A percentile compares a stretch with the other conserved stretches of the same genome.
Conservation (phyloP, 2,888 invertebrate genomes). For the Pristionchus fissidentatus region DNA sequence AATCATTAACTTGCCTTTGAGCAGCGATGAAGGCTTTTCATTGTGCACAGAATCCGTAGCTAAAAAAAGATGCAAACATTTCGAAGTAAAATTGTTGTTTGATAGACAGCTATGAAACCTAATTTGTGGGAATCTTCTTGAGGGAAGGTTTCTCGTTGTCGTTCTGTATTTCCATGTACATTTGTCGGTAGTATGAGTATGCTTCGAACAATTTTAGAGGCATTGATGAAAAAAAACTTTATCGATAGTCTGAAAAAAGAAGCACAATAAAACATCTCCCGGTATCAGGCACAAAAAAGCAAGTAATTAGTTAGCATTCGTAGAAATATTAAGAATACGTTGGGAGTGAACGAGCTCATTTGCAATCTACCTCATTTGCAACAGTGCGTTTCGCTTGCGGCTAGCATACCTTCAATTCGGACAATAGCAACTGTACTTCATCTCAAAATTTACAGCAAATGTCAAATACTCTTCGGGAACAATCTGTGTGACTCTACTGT, state of each 20-base stretch:
- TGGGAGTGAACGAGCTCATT: not conserved
- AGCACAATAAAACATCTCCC: conserved; percentile 16
- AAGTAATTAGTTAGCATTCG: conserved; percentile 22
- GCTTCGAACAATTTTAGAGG: too few relatives aligned
- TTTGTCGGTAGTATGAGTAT: too few relatives aligned
- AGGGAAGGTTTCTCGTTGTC: too few relatives aligned
- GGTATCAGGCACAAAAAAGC: conserved; percentile 26
- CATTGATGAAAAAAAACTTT: too few relatives aligned
- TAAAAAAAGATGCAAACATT: too few relatives aligned
- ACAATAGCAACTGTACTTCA: not conserved
- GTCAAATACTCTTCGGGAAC: conserved; percentile 36
- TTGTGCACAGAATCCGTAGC: too few relatives aligned
- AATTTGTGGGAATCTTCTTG: too few relatives aligned
- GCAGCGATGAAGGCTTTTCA: too few relatives aligned
- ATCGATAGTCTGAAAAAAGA: not conserved
- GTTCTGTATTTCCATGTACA: too few relatives aligned
- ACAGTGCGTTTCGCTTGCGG: conserved; percentile 17
- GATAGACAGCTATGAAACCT: too few relatives aligned
- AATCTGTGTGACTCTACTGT: not conserved
- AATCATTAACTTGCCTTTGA: too few relatives aligned
- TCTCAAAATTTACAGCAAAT: conserved; percentile 18
- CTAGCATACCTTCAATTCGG: not conserved
- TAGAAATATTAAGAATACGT: not conserved
- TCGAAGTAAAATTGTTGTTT: too few relatives aligned
- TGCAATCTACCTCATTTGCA: conserved; percentile 13